Conservation (phyloP, 2,888 invertebrate species). For the Pemphredon lugubris region DNA sequence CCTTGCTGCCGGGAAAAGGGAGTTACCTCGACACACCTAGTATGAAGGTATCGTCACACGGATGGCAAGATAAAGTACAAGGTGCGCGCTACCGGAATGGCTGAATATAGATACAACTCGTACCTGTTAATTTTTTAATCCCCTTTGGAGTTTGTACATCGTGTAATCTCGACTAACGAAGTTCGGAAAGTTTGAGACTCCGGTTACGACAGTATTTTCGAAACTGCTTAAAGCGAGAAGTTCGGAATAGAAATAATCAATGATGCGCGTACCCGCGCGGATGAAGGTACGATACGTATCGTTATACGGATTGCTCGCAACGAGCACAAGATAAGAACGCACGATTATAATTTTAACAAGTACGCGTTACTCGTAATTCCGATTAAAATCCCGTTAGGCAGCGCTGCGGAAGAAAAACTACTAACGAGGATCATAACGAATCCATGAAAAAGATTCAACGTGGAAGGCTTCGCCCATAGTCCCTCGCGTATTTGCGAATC, state of each 20-base stretch:
- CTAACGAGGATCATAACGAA: constrained; percentile 9
- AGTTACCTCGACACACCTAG: constrained; percentile 75
- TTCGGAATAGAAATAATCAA: too few species aligned
- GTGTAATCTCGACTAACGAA: constrained; percentile 52
- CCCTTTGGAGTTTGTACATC: constrained; percentile 28
- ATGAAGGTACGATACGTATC: too few species aligned
- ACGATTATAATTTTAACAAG: too few species aligned
- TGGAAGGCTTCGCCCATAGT: background rate
- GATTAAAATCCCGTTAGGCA: too few species aligned
- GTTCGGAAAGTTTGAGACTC: constrained; percentile 24
- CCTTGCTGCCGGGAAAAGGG: constrained; percentile 75
- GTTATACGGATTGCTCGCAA: too few species aligned
- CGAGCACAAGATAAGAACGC: too few species aligned
- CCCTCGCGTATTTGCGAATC: constrained; percentile 1
- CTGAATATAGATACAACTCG: constrained; percentile 46
- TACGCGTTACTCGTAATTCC: too few species aligned
- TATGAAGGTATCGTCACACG: constrained; percentile 73
- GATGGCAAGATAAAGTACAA: constrained; percentile 57
- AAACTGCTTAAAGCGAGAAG: too few species aligned
- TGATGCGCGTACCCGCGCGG: too few species aligned
- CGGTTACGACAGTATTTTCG: background rate
- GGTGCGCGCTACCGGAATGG: constrained; percentile 24
- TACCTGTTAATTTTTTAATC: constrained; percentile 54
- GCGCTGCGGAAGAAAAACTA: background rate
- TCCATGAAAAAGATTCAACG: background rate